Base-by-base conservation (phyloP, 2,888 invertebrate species). In the Sarcophaga rosellei region DNA sequence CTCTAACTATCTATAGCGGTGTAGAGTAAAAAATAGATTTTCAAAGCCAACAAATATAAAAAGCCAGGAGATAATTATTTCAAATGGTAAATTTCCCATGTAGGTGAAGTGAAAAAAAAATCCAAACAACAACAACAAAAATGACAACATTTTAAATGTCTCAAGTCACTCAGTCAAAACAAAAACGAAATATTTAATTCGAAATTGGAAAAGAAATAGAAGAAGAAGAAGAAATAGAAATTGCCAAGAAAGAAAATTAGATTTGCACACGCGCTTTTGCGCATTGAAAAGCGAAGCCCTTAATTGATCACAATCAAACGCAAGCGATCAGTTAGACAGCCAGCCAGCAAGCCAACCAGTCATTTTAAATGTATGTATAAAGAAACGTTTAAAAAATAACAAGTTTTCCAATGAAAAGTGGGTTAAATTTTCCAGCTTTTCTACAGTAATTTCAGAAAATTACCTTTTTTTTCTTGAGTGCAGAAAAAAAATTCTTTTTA, bases 81-180 rank as follows among this genome's bases (percentile, higher is more conserved):
- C 53, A 53, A 53, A 70, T 69, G 78, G 47, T 70, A 70, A 62
- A 47, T 47, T 70, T 70, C 69, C 61, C 72, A 72, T 61, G 72
- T 61, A 72, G 59, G 72, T 72, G 35, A 65, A n/a, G 5, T 63
- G 23, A 65, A 65, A 23, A 11, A n/a, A 63, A 25, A 25, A 65
- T 25, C 3, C 2, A 25, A 8, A 61, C 23, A 17, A 65, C 11
- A 44, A 10, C 8, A 66, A 66, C n/a, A 66, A 44, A 12, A 80
- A 53, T 15, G 17, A 53, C 15, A 53, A 53, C 17, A 53, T 75
- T 25, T 57, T 47, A 80, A 76, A 15, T 44, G 70, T 45, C 66
- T 62, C 47, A 53, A 53, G 53, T 12, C 53, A 17, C 53, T 53
- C 53, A 53, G 15, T 53, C 5, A 53, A 53, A 53, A 15, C 17